Percentiles rank a stretch among this genome's conserved stretches.
Evolutionary conservation across 2,113 vertebrate genomes (phyloP).

Genomic region (Gambusia holbrooki): DNA sequence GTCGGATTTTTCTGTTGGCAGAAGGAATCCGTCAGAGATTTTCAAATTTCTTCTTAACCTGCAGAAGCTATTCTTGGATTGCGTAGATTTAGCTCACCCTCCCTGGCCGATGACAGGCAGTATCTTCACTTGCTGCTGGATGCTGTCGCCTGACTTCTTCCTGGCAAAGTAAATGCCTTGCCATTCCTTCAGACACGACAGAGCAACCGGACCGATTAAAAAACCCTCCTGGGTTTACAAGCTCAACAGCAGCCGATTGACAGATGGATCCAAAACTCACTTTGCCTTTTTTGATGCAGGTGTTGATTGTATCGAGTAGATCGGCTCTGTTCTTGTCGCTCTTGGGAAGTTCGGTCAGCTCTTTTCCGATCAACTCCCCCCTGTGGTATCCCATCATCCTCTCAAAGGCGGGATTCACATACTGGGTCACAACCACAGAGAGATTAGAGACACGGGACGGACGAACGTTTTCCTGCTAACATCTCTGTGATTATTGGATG

Average conservation of each 20-base stretch:
- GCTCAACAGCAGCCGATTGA: not conserved
- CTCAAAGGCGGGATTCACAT: conserved; percentile 96
- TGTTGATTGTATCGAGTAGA: conserved; percentile 92
- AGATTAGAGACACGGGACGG: not conserved
- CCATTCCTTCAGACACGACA: conserved; percentile 87
- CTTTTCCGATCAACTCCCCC: conserved; percentile 93
- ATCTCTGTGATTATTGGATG: not conserved
- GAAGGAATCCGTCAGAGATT: conserved; percentile 24
- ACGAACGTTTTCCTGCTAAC: not conserved
- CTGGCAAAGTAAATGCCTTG: conserved; percentile 91
- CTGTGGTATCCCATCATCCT: conserved; percentile 94
- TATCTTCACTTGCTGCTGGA: conserved; percentile 94
- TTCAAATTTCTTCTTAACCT: not conserved
- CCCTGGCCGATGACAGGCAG: conserved; percentile 92
- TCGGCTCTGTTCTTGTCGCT: conserved; percentile 91
- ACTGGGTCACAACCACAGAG: conserved; percentile 76
- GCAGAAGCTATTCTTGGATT: no score
- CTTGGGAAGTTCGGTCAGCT: conserved; percentile 89
- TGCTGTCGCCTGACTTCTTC: conserved; percentile 92
- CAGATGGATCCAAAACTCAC: conserved; percentile 63
- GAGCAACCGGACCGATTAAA: not conserved
- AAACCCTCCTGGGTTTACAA: not conserved
- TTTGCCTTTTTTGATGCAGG: conserved; percentile 93
- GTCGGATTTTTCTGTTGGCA: conserved; percentile 91
- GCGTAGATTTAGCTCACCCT: conserved; percentile 82